Percentiles rank a stretch among this genome's conserved stretches.
These are phyloP conservation scores for Dione juno DNA, from an alignment of 2,888 invertebrate genomes.

Conservation along the genomic window DNA sequence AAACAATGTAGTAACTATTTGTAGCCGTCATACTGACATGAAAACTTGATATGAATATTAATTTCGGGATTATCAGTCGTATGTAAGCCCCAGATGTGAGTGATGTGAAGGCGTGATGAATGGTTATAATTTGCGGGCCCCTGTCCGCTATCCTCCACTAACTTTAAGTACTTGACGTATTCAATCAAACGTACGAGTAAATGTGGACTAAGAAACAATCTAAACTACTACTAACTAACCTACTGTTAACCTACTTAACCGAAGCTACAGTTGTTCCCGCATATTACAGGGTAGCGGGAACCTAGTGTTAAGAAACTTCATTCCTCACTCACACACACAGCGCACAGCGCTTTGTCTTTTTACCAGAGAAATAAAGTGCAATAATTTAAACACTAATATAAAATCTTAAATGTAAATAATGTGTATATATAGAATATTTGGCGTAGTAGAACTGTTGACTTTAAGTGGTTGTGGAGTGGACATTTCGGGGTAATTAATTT, in stretches of 20 bases:
- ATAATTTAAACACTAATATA: no score
- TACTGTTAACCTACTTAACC: neutral
- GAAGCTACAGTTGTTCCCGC: no score
- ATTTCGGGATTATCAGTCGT: constrained; percentile 38
- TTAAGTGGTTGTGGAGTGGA: no score
- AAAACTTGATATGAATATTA: constrained; percentile 39
- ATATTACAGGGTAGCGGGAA: no score
- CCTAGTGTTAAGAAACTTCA: no score
- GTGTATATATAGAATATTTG: no score
- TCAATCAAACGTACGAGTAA: constrained; percentile 9
- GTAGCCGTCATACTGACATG: constrained; percentile 20
- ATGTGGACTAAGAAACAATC: neutral
- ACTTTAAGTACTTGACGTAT: constrained; percentile 38
- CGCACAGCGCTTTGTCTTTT: no score
- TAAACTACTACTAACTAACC: neutral
- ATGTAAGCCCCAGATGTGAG: constrained; percentile 37
- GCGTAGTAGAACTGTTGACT: no score
- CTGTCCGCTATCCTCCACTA: constrained; percentile 39
- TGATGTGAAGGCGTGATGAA: constrained; percentile 48
- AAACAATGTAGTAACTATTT: constrained; percentile 26
- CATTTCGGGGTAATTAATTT: no score
- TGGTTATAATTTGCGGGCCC: constrained; percentile 49
- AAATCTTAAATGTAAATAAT: no score
- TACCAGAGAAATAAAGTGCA: no score
- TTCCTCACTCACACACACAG: no score